Conservation (phyloP, 2,797 vertebrate species). For the Oryzias dopingdopingensis region DNA sequence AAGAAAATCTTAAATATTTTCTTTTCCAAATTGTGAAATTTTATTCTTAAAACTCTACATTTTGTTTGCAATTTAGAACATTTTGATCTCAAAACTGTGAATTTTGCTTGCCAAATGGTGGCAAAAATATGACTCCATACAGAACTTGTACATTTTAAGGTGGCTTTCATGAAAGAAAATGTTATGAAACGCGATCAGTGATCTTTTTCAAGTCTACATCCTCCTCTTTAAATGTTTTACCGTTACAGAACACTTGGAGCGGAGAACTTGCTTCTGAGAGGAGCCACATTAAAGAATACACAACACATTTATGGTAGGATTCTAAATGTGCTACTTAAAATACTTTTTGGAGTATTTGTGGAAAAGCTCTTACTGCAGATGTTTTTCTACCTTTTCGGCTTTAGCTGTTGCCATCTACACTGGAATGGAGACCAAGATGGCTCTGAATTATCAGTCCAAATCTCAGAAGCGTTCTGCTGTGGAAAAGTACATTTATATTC, state of each 20-base stretch:
- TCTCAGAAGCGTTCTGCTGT: slow-evolving; percentile 98
- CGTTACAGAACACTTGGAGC: slow-evolving; percentile 89
- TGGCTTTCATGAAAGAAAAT: too few relatives aligned
- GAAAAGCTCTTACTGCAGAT: neutral
- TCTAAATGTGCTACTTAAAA: neutral
- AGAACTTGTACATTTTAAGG: too few relatives aligned
- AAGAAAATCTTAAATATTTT: too few relatives aligned
- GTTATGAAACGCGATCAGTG: too few relatives aligned
- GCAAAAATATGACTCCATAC: too few relatives aligned
- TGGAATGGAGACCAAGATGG: slow-evolving; percentile 99
- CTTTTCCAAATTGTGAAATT: too few relatives aligned
- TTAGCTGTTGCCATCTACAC: slow-evolving; percentile 96
- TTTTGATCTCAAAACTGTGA: too few relatives aligned
- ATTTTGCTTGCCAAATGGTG: too few relatives aligned
- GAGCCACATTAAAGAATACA: slow-evolving; percentile 96
- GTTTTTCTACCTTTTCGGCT: slow-evolving; percentile 8
- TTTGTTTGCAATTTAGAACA: too few relatives aligned
- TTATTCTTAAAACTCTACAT: too few relatives aligned
- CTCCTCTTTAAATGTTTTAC: slow-evolving; percentile 24
- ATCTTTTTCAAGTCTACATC: too few relatives aligned
- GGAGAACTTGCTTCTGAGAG: slow-evolving; percentile 95
- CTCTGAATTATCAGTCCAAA: slow-evolving; percentile 98
- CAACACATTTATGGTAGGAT: slow-evolving; percentile 89
- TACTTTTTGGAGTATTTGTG: neutral
- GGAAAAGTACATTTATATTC: slow-evolving; percentile 86